Conservation (phyloP, 2,888 invertebrate species). For the Eristalinus sepulchralis region DNA sequence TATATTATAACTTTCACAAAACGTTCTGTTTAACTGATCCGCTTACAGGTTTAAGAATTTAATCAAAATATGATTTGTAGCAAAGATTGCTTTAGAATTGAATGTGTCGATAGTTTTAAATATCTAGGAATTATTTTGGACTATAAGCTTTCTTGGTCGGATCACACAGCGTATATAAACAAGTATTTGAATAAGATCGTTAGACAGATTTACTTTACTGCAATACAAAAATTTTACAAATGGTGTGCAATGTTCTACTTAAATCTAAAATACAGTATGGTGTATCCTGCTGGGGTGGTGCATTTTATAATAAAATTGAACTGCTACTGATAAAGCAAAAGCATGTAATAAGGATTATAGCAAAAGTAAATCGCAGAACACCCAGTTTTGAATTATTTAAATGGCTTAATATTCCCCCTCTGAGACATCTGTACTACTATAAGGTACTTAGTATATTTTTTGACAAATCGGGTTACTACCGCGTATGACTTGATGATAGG, state of each 20-base stretch:
- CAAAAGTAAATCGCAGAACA: slow-evolving; percentile 12
- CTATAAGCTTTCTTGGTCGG: neutral
- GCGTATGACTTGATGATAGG: neutral
- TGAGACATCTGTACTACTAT: slow-evolving; percentile 5
- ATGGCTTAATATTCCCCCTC: neutral
- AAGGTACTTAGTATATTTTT: slow-evolving; percentile 31
- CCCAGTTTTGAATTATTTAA: slow-evolving; percentile 10
- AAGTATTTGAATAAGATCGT: neutral
- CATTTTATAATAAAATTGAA: neutral
- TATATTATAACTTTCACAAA: neutral
- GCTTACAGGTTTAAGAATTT: neutral
- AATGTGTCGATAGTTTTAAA: slow-evolving; percentile 8
- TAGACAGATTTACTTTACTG: neutral
- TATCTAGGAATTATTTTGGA: neutral
- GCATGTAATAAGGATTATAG: slow-evolving; percentile 3
- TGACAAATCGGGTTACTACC: slow-evolving; percentile 1
- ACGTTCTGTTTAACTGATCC: neutral
- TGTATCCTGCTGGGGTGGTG: slow-evolving; percentile 4
- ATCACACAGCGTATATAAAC: neutral
- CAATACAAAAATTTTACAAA: neutral
- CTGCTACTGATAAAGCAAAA: slow-evolving; percentile 8
- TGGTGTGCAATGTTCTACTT: too few species aligned
- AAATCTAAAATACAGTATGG: slow-evolving; percentile 1
- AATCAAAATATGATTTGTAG: neutral
- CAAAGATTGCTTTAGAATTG: neutral